Conservation (phyloP, 2,113 vertebrate species). For the Heptranchias perlo region DNA sequence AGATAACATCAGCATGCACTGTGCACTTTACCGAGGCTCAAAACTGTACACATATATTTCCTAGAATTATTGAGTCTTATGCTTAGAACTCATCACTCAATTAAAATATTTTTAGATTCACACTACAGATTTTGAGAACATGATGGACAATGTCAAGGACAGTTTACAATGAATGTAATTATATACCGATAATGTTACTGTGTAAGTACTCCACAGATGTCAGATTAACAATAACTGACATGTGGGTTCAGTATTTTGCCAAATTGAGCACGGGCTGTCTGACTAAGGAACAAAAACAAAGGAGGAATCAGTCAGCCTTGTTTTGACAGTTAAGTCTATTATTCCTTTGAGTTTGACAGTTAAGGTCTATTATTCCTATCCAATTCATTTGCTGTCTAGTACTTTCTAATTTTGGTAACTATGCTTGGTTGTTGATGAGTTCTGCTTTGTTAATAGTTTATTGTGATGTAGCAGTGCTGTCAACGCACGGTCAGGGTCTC, state of each 20-base stretch:
- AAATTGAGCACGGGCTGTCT: background rate
- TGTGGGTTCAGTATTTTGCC: background rate
- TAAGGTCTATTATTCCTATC: background rate
- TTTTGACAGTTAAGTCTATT: background rate
- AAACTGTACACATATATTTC: background rate
- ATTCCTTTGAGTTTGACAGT: background rate
- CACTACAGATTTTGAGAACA: background rate
- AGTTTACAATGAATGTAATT: constrained; percentile 15
- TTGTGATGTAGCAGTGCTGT: background rate
- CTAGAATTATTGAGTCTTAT: background rate
- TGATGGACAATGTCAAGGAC: background rate
- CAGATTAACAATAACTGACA: constrained; percentile 28
- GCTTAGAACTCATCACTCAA: background rate
- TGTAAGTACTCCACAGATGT: background rate
- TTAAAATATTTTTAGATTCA: background rate
- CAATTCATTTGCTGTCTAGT: background rate
- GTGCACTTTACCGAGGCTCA: background rate
- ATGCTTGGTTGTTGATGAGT: background rate
- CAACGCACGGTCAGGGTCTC: background rate
- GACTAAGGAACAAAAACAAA: background rate
- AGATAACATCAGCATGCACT: background rate
- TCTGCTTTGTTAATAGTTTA: background rate
- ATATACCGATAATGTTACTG: background rate
- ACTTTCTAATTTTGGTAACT: background rate
- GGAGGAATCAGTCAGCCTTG: background rate